Evolutionary conservation across 2,113 vertebrate species (phyloP).

Genomic region (Campylomormyrus numenius): DNA sequence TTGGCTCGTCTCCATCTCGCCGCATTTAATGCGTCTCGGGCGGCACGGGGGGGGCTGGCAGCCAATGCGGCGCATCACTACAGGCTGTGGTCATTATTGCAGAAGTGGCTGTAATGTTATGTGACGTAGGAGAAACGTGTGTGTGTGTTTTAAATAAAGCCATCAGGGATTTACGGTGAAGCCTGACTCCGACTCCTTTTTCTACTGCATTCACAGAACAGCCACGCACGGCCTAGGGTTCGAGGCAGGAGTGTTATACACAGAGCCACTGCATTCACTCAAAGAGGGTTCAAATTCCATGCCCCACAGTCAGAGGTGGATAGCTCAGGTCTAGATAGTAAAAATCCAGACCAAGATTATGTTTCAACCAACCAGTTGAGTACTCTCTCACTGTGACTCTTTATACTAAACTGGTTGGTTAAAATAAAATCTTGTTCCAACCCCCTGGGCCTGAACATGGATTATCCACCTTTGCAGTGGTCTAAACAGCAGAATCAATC

Average conservation of each 20-base stretch:
- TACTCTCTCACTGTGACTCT: not conserved
- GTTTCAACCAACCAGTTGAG: not conserved
- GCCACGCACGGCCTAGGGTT: not conserved
- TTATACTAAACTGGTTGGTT: not conserved
- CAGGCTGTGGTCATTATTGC: slow-evolving; percentile 51
- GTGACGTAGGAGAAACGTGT: slow-evolving; percentile 59
- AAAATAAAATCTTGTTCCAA: not conserved
- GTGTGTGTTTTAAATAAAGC: slow-evolving; percentile 62
- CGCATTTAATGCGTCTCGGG: not conserved
- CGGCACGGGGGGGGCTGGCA: slow-evolving; percentile 28
- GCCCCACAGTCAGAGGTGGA: not conserved
- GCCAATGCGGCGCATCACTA: slow-evolving; percentile 38
- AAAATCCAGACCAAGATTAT: not conserved
- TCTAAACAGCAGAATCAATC: not conserved
- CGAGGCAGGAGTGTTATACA: not conserved
- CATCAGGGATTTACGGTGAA: slow-evolving; percentile 52
- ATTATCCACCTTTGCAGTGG: not conserved
- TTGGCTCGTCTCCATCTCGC: not conserved
- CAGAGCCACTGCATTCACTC: not conserved
- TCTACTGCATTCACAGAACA: not conserved
- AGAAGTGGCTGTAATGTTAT: slow-evolving; percentile 62
- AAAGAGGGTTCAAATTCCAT: not conserved
- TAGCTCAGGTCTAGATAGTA: not conserved
- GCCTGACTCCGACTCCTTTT: not conserved
- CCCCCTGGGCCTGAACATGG: not conserved